Evolutionary conservation across 2,888 invertebrate genomes (phyloP), one percentile per base, ranked within the genome.

Genomic region (Meghimatium bilineatum): DNA sequence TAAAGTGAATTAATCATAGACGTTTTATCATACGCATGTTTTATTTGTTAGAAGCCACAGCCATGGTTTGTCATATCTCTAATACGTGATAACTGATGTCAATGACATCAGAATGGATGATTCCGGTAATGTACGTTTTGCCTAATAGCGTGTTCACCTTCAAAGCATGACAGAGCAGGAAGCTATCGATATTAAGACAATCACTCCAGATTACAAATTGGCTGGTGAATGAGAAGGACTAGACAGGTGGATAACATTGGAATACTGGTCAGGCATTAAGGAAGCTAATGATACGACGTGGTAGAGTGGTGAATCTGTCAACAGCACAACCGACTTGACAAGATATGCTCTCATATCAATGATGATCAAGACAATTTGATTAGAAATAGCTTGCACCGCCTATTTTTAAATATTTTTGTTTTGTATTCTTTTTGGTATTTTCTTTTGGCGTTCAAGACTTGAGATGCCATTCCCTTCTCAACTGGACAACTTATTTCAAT

Each of bases 241-340:
- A 71, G 71, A 71, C 71, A 71, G 26, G 71, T 71, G 71, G 20
- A 36, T 26, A 38, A 20, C 71, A 36, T 36, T 36, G 36, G 71
- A 36, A 71, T 38, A 71, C 71, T 38, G 71, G 38, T 71, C 14
- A 10, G 38, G 38, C 20, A 71, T 71, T 71, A 71, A 26, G 71
- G 38, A 36, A 71, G 71, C 38, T 71, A 71, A 71, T 38, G 38
- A 38, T 20, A 71, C 6, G 29, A 20, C 1, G 38, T 26, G 38
- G 23, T 20, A 38, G 71, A 71, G 38, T 38, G 23, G 71, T 38
- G 8, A 38, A 71, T 20, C 36, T 71, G 71, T 71, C 71, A 71
- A n/a, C 56, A 17, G 17, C 56, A 23, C 56, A 23, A 56, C 56
- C 56, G 56, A n/a, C 56, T 23, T 8, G 6, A 56, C 56, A 56